Conservation (phyloP, 2,888 invertebrate species). For the Acrobasis repandana region DNA sequence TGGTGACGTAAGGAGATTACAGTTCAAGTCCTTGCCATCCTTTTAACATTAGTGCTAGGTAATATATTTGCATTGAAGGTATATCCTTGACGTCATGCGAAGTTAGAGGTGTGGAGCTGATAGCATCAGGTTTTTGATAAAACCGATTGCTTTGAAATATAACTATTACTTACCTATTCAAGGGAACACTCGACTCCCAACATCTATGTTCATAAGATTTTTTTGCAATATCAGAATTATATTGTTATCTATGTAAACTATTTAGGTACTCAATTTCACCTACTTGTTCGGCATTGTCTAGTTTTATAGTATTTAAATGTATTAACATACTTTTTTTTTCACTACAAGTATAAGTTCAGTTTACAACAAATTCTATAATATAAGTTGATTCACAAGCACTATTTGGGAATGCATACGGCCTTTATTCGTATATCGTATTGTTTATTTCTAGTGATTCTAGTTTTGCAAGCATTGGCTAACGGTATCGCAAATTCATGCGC, state of each 20-base stretch:
- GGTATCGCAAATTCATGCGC: constrained; percentile 5
- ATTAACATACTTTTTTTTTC: too few relatives aligned
- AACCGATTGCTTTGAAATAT: too few relatives aligned
- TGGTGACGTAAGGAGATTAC: constrained; percentile 15
- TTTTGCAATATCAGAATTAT: too few relatives aligned
- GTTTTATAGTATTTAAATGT: too few relatives aligned
- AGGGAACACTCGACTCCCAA: too few relatives aligned
- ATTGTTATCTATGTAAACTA: too few relatives aligned
- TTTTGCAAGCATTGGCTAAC: background rate
- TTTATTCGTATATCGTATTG: constrained; percentile 6
- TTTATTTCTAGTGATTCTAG: background rate
- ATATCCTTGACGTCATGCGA: background rate
- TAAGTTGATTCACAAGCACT: background rate
- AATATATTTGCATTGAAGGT: constrained; percentile 5
- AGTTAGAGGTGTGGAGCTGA: background rate
- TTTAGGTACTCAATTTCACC: too few relatives aligned
- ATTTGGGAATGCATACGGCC: background rate
- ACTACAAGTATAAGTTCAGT: too few relatives aligned
- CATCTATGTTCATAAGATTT: too few relatives aligned
- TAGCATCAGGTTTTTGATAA: background rate
- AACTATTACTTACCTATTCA: too few relatives aligned
- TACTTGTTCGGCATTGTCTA: too few relatives aligned
- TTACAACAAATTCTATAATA: too few relatives aligned
- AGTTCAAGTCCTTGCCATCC: constrained; percentile 5
- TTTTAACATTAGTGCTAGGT: constrained; percentile 1